phyloP scores from a whole-genome alignment of 2,888 invertebrate species.

The Cephus runcator region DNA sequence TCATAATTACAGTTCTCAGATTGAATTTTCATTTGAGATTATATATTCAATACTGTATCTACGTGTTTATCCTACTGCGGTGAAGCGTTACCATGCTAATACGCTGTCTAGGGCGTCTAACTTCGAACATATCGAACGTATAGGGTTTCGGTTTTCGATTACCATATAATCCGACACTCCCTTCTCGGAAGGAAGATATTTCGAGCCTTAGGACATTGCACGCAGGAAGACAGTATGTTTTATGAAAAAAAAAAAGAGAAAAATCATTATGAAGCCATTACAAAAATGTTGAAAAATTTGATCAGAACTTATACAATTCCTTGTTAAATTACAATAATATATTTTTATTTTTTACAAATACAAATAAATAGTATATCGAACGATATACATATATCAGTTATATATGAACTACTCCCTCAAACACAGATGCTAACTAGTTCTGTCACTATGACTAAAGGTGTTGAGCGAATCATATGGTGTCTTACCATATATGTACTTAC shows the following conservation, averaged over 20 bases:
- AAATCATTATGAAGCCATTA: not conserved
- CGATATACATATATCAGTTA: not conserved
- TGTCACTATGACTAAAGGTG: not conserved
- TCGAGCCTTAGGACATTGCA: not conserved
- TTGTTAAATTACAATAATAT: not conserved
- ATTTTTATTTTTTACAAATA: not conserved
- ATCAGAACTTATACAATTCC: not conserved
- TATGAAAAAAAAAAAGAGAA: not conserved
- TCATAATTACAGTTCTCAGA: not conserved
- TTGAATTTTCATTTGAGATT: not conserved
- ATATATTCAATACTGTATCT: not conserved
- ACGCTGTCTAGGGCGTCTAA: not conserved
- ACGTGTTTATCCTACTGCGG: not conserved
- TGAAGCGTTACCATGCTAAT: not conserved
- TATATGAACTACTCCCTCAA: not conserved
- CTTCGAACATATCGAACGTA: slow-evolving; percentile 26
- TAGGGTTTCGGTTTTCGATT: slow-evolving; percentile 58
- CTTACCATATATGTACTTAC: not conserved
- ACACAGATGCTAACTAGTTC: not conserved
- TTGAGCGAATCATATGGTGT: not conserved
- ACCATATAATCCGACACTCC: slow-evolving; percentile 37
- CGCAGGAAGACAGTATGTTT: not conserved
- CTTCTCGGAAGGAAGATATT: not conserved
- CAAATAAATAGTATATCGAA: not conserved
- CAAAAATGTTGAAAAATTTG: not conserved